Base-by-base conservation (phyloP, 2,113 vertebrate species). In the Tinamus guttatus region DNA sequence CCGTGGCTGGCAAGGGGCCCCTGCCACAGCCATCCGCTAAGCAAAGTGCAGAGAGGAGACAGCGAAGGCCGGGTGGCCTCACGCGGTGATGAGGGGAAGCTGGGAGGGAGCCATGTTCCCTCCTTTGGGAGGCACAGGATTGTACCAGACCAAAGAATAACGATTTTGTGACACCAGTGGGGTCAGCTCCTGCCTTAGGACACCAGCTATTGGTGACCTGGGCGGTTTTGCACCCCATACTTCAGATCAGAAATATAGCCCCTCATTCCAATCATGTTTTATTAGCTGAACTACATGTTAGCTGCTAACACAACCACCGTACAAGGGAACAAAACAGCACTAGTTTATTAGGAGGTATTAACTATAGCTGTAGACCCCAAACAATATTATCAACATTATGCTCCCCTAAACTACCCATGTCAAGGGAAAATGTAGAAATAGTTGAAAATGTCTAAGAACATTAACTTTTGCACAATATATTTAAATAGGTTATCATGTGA, bases 101-200 rank as follows among this genome's bases (percentile, higher is more conserved):
- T 2, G 27, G 32, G 32, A 18, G 32, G 58, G 58, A 16, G 22
- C 32, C 30, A 27, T 17, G 28, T 93, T 82, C 63, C 36, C 45
- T 56, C 41, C 64, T 36, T 77, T 47, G 28, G 41, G 58, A 52
- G 0, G 0, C 67, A 40, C 62, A 27, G 70, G 74, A 80, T 73
- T 0, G 0, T 32, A 54, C 38, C 54, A 76, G 2, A 27, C 30
- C 56, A 47, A 34, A 32, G 16, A 45, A 19, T 1, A 27, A 69
- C 0, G 0, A 56, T 41, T 27, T 4, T 19, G 38, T 0, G 1
- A 21, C 12, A 24, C 10, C 12, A 41, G 1, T 1, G 6, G 16
- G 2, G 4, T 38, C 76, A 15, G 12, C 5, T 76, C 32, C 34
- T 69, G 54, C 16, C 69, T 47, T 2, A 7, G 19, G 52, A 21